phyloP scores from a whole-genome alignment of 2,888 invertebrate species.

The Dorcus parallelipipedus region DNA sequence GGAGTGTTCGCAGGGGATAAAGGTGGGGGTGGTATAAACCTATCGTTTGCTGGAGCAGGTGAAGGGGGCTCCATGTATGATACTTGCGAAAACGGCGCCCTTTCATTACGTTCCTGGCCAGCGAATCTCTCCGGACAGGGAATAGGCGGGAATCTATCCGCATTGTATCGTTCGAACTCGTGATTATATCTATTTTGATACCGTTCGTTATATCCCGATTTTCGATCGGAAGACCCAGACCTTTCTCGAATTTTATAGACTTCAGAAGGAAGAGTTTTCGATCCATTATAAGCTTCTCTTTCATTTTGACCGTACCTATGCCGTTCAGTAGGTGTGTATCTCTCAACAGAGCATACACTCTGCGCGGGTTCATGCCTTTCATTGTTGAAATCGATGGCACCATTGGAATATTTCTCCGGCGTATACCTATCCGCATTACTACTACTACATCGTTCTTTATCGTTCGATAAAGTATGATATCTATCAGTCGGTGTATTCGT shows the following conservation, averaged over 20 bases:
- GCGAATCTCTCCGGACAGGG: slow-evolving; percentile 48
- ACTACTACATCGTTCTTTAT: slow-evolving; percentile 1
- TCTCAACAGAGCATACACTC: slow-evolving; percentile 35
- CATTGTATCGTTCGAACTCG: slow-evolving; percentile 28
- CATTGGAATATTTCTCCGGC: neutral
- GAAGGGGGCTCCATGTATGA: slow-evolving; percentile 57
- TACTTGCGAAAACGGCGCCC: slow-evolving; percentile 37
- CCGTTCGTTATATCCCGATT: slow-evolving; percentile 41
- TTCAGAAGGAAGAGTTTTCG: slow-evolving; percentile 46
- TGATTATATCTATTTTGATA: slow-evolving; percentile 7
- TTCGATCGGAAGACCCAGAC: slow-evolving; percentile 40
- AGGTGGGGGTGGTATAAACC: slow-evolving; percentile 61
- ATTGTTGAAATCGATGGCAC: slow-evolving; percentile 12
- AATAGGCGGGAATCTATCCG: slow-evolving; percentile 41
- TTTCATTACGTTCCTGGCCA: slow-evolving; percentile 35
- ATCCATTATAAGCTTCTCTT: slow-evolving; percentile 40
- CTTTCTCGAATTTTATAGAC: slow-evolving; percentile 40
- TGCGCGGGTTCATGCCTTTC: slow-evolving; percentile 28
- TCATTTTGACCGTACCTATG: slow-evolving; percentile 41
- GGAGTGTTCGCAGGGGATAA: slow-evolving; percentile 56
- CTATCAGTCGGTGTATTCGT: slow-evolving; percentile 18
- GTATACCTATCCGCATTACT: neutral
- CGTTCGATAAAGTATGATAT: slow-evolving; percentile 2
- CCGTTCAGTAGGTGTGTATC: slow-evolving; percentile 40
- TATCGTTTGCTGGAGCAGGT: slow-evolving; percentile 55